Evolutionary conservation across 2,888 invertebrate genomes (phyloP), one percentile per base, ranked within the genome.

Genomic region (Synergus japonicus): DNA sequence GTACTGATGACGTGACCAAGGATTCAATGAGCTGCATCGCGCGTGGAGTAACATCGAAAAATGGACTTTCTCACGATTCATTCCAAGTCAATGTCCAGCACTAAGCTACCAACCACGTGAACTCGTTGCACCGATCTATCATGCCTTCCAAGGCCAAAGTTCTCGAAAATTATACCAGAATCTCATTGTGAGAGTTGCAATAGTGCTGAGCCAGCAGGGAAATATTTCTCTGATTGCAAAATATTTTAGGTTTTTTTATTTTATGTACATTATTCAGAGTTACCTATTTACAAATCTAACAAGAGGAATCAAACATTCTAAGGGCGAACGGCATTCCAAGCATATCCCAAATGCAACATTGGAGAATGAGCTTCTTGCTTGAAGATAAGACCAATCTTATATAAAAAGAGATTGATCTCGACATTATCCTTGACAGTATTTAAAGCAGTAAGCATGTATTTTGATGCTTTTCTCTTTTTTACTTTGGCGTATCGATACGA

Each of bases 11-110:
- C 90, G 90, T 89, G 90, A 90, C 88, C 87, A 87, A 87, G 85
- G 84, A 87, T 87, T 88, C 87, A 89, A 90, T 89, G 88, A 89
- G 85, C 85, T 83, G 83, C 83, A 84, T 84, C 83, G 83, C 84
- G 86, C 83, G 76, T 84, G 84, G 82, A 85, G 85, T 83, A 83
- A 85, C 84, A 84, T 87, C 87, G 86, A 87, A 88, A 89, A 88
- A 89, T 84, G 80, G 83, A 88, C 88, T 89, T 90, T 90, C 90
- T 89, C 90, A 90, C 90, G 90, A 87, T 86, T 85, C 86, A 86
- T 86, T 78, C 64, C 63, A 78, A 78, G 69, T 73, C 73, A 78
- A 63, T 29, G 63, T 64, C 58, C 63, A 18, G 60, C 18, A 76
- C 37, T 64, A 64, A 64, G 67, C 67, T 46, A 69, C 49, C 69